phyloP scores from a whole-genome alignment of 2,797 vertebrate genomes.

The Nothura maculosa region DNA sequence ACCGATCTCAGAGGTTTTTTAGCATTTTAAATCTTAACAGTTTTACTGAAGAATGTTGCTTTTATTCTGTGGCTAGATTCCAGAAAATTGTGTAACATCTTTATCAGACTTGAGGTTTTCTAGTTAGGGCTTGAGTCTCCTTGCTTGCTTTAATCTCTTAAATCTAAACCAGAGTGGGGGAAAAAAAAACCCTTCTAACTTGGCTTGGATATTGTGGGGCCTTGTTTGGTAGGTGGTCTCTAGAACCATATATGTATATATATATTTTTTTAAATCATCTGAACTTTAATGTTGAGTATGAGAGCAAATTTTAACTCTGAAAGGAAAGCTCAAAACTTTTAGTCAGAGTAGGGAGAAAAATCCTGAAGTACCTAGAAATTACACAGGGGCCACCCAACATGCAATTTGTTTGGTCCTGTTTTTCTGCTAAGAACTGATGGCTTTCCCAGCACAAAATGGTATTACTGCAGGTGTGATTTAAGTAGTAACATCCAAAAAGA shows the following conservation, averaged over 20 bases:
- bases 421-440: neutral
- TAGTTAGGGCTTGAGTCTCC: neutral
- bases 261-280: neutral
- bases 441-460: conserved; percentile 29
- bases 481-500: conserved; percentile 43
- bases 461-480: conserved; percentile 60
- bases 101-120: neutral
- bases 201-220: neutral
- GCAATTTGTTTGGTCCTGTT: conserved; percentile 51
- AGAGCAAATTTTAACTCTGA: neutral
- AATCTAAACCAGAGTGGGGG: neutral
- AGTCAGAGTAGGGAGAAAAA: neutral
- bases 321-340: neutral
- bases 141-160: neutral
- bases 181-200: neutral
- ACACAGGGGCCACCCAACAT: conserved; percentile 18
- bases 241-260: neutral
- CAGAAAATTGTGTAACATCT: neutral
- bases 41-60: neutral
- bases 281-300: neutral
- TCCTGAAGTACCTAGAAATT: conserved; percentile 21
- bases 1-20: neutral
- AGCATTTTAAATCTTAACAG: neutral
- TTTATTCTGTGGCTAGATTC: neutral
- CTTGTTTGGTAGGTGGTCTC: neutral